phyloP scores from a whole-genome alignment of 2,888 invertebrate genomes.

The Caenorhabditis panamensis region DNA sequence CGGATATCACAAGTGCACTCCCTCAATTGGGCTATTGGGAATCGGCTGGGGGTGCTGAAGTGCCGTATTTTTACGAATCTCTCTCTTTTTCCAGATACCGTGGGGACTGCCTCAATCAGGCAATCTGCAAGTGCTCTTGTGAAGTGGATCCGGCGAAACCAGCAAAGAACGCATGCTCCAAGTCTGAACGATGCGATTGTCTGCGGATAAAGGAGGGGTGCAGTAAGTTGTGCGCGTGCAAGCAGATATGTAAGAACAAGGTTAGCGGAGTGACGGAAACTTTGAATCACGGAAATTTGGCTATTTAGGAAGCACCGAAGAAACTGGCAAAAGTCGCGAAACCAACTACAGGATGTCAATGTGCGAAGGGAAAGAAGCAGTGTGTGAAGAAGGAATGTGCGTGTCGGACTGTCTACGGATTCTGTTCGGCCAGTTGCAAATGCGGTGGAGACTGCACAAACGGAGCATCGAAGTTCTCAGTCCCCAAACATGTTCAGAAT shows the following conservation, averaged over 20 bases:
- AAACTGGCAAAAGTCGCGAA: slow-evolving; percentile 78
- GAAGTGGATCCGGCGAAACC: slow-evolving; percentile 81
- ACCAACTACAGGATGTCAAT: slow-evolving; percentile 79
- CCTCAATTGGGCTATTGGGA: slow-evolving; percentile 46
- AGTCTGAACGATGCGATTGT: slow-evolving; percentile 81
- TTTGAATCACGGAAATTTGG: neutral
- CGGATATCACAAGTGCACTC: slow-evolving; percentile 49
- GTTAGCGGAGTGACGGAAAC: slow-evolving; percentile 26
- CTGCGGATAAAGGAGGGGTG: slow-evolving; percentile 81
- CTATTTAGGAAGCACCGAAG: slow-evolving; percentile 77
- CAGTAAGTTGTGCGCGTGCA: slow-evolving; percentile 80
- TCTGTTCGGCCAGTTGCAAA: slow-evolving; percentile 80
- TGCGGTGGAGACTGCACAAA: slow-evolving; percentile 81
- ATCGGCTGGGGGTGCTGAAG: slow-evolving; percentile 14
- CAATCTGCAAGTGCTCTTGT: slow-evolving; percentile 81
- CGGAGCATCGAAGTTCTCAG: slow-evolving; percentile 80
- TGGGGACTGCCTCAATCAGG: slow-evolving; percentile 81
- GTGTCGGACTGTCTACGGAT: slow-evolving; percentile 80
- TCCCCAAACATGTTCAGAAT: slow-evolving; percentile 81
- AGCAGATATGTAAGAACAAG: slow-evolving; percentile 81
- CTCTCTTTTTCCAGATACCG: slow-evolving; percentile 74
- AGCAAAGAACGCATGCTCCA: slow-evolving; percentile 80
- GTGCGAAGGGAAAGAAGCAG: slow-evolving; percentile 81
- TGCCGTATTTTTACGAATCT: slow-evolving; percentile 3
- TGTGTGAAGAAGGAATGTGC: slow-evolving; percentile 81